phyloP scores from a whole-genome alignment of 23 tunicate species.

The Oikopleura vanhoeffeni region DNA sequence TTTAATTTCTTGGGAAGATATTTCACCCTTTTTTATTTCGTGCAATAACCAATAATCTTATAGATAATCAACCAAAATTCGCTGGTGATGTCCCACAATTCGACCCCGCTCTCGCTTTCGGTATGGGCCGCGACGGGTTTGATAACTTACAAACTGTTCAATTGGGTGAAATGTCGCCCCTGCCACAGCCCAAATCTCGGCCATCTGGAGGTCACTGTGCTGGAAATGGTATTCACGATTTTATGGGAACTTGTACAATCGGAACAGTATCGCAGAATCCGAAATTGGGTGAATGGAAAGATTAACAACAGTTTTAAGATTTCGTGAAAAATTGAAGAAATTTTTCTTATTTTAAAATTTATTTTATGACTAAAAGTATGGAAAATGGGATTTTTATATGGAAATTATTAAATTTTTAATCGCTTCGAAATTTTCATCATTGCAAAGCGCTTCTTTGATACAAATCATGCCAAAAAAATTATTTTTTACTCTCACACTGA shows the following conservation, averaged over 20 bases:
- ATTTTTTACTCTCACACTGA: too few species aligned
- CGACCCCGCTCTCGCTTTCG: not conserved
- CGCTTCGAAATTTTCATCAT: too few species aligned
- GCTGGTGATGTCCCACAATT: not conserved
- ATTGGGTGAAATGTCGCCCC: not conserved
- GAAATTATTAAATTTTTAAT: too few species aligned
- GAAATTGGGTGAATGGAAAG: conserved; percentile 6
- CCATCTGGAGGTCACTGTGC: not conserved
- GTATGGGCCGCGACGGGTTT: conserved; percentile 6
- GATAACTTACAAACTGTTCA: not conserved
- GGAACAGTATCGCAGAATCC: conserved; percentile 6
- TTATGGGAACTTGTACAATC: conserved; percentile 12
- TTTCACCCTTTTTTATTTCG: too few species aligned
- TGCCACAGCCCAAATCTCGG: conserved; percentile 4
- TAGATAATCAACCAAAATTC: not conserved
- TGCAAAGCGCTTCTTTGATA: too few species aligned
- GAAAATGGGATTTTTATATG: too few species aligned
- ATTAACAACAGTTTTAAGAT: not conserved
- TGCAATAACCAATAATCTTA: too few species aligned
- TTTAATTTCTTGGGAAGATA: too few species aligned
- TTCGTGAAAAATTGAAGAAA: not conserved
- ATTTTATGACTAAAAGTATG: not conserved
- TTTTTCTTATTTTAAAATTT: not conserved
- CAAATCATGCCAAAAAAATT: too few species aligned
- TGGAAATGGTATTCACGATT: not conserved